Conservation (phyloP, 2,797 vertebrate species). For the Petrocephalus sullivani region DNA sequence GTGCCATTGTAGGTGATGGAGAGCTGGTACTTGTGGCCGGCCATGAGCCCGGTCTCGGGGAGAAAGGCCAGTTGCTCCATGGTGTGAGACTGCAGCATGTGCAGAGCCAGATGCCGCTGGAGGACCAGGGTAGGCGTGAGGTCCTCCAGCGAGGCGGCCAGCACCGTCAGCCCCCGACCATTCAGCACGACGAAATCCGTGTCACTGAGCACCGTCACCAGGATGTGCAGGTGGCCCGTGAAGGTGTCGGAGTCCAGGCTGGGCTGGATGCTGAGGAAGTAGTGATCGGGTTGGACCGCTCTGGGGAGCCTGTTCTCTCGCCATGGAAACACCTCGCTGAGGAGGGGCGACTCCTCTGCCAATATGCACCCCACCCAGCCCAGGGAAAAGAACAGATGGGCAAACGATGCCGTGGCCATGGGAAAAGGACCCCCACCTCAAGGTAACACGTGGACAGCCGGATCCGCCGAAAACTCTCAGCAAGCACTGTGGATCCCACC, state of each 20-base stretch:
- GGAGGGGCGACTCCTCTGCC: not conserved
- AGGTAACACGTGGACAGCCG: not conserved
- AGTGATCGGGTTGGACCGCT: slow-evolving; percentile 25
- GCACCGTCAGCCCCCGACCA: slow-evolving; percentile 19
- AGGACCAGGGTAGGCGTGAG: not conserved
- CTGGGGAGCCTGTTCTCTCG: slow-evolving; percentile 15
- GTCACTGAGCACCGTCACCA: slow-evolving; percentile 17
- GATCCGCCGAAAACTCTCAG: not conserved
- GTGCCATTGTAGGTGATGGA: slow-evolving; percentile 15
- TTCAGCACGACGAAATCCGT: slow-evolving; percentile 22
- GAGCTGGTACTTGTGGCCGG: slow-evolving; percentile 21
- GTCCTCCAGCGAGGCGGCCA: slow-evolving; percentile 1
- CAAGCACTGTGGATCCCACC: not conserved
- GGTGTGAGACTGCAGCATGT: slow-evolving; percentile 12
- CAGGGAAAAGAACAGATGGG: not conserved
- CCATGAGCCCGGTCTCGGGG: slow-evolving; percentile 3
- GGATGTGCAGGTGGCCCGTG: slow-evolving; percentile 17
- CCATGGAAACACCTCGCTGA: slow-evolving; percentile 22
- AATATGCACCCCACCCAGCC: not conserved
- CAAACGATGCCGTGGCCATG: not conserved
- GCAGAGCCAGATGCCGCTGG: not conserved
- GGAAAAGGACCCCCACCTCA: no score
- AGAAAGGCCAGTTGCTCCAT: slow-evolving; percentile 20
- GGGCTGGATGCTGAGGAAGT: slow-evolving; percentile 24
- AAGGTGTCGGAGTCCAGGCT: slow-evolving; percentile 12